A percentile compares a stretch with the other conserved stretches of the same genome.
Evolutionary conservation across 2,113 vertebrate genomes (phyloP).

Genomic region (Spilogale gracilis): DNA sequence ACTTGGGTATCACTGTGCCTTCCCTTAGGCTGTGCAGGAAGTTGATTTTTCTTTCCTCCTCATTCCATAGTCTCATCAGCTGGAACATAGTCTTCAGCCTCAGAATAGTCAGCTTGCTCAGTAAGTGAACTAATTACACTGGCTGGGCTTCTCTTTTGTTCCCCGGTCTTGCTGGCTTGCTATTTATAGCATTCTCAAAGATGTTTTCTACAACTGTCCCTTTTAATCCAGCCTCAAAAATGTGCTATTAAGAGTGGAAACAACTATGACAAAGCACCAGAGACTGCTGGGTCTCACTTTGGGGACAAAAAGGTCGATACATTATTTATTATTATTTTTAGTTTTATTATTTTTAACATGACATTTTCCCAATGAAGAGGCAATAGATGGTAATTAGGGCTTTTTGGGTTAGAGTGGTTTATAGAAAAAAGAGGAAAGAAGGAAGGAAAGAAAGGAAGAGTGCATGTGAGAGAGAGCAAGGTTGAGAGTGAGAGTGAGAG

Average conservation of each 20-base stretch:
- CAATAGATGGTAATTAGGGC: not conserved
- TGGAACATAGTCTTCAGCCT: not conserved
- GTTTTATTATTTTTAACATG: not conserved
- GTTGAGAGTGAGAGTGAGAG: not conserved
- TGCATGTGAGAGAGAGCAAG: too few species aligned
- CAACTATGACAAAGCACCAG: not conserved
- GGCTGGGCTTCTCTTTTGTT: slow-evolving; percentile 73
- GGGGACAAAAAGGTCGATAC: not conserved
- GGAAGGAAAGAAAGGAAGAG: not conserved
- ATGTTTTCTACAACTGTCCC: slow-evolving; percentile 62
- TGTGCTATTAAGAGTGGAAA: not conserved
- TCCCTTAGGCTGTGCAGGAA: not conserved
- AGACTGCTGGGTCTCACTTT: not conserved
- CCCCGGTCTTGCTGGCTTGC: slow-evolving; percentile 44
- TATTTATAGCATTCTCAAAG: slow-evolving; percentile 72
- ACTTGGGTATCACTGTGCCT: not conserved
- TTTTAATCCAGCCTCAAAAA: slow-evolving; percentile 68
- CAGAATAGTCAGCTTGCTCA: slow-evolving; percentile 66
- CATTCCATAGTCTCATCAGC: not conserved
- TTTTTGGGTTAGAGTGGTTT: slow-evolving; percentile 18
- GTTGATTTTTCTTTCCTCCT: not conserved
- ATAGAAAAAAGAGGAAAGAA: not conserved
- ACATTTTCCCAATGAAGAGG: slow-evolving; percentile 48
- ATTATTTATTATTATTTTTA: slow-evolving; percentile 55
- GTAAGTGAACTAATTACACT: slow-evolving; percentile 74